These are phyloP conservation scores for Hypotaenidia okinawae DNA, from an alignment of 2,797 vertebrate genomes.

Conservation along the genomic window DNA sequence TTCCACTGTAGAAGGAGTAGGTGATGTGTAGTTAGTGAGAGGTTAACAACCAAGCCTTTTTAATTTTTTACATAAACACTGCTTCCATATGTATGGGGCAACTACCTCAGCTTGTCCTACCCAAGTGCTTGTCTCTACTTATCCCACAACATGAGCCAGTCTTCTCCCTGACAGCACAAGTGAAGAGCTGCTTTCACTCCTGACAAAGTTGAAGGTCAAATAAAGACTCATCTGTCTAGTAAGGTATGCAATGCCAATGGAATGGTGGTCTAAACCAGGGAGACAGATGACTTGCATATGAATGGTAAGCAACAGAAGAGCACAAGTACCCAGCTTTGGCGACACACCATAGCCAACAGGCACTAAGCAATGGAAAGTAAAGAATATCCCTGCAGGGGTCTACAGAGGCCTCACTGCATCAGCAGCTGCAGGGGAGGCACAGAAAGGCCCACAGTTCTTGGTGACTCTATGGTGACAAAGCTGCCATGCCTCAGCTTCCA, in stretches of 20 bases:
- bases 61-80: not conserved
- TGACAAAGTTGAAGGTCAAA: not conserved
- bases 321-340: not conserved
- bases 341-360: not conserved
- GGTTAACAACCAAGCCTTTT: not conserved
- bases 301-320: not conserved
- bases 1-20: rapidly evolving
- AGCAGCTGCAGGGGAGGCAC: no score
- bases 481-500: not conserved
- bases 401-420: not conserved
- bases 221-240: not conserved
- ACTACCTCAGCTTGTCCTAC: not conserved
- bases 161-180: not conserved
- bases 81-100: not conserved
- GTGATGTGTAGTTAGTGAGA: rapidly evolving
- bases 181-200: not conserved
- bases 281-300: not conserved
- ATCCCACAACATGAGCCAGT: rapidly evolving
- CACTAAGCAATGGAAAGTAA: rapidly evolving
- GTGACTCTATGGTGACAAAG: rapidly evolving
- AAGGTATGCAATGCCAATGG: not conserved
- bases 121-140: not conserved
- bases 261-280: not conserved
- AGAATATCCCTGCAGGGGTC: not conserved
- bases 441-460: not conserved